phyloP scores from a whole-genome alignment of 2,888 invertebrate genomes.

The Dione juno region DNA sequence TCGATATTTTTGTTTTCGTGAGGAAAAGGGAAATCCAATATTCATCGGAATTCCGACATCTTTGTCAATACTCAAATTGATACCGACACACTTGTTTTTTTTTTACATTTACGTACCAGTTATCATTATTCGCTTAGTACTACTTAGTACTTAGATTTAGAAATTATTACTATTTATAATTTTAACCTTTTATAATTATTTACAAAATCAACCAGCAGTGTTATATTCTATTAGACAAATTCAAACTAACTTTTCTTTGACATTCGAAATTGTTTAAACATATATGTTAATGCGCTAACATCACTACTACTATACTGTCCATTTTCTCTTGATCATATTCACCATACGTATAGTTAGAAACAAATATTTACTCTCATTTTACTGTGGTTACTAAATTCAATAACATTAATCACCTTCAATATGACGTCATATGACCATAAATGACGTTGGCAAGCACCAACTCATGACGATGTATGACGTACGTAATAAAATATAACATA shows the following conservation, averaged over 20 bases:
- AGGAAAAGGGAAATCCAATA: conserved; percentile 38
- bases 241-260: too few species aligned
- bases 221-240: too few species aligned
- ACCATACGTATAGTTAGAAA: background rate
- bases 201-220: too few species aligned
- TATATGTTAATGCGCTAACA: too few species aligned
- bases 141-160: background rate
- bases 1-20: conserved; percentile 37
- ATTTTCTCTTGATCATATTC: too few species aligned
- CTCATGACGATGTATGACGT: background rate
- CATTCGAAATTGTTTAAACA: too few species aligned
- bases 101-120: conserved; percentile 5
- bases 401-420: background rate
- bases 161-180: background rate
- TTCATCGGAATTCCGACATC: conserved; percentile 35
- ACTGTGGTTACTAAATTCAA: conserved; percentile 7
- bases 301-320: too few species aligned
- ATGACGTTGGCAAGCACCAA: background rate
- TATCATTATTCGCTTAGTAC: conserved; percentile 12
- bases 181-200: too few species aligned
- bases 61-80: conserved; percentile 35
- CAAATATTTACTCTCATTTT: background rate
- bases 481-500: conserved; percentile 25
- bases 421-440: background rate
- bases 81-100: conserved; percentile 30